These are phyloP conservation scores for Tyria jacobaeae DNA, from an alignment of 2,888 invertebrate genomes.

Conservation along the genomic window DNA sequence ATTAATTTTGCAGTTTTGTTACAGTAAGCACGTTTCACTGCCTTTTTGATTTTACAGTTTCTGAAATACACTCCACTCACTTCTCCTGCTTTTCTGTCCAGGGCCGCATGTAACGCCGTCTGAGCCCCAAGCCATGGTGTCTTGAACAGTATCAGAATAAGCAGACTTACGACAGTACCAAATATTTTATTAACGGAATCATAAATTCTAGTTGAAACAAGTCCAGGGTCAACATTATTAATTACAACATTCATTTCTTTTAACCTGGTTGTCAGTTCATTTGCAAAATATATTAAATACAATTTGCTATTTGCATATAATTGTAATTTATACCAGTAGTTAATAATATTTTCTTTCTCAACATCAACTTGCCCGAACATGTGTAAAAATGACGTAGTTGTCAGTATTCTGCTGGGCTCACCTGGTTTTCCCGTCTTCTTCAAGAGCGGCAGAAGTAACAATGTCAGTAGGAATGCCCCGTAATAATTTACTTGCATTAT, in stretches of 20 bases:
- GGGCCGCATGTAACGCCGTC: slow-evolving; percentile 89
- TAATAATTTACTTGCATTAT: slow-evolving; percentile 87
- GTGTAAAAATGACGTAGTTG: slow-evolving; percentile 84
- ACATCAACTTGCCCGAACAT: slow-evolving; percentile 88
- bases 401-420: slow-evolving; percentile 12
- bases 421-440: background rate
- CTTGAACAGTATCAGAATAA: slow-evolving; percentile 86
- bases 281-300: slow-evolving; percentile 89
- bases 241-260: slow-evolving; percentile 88
- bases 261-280: slow-evolving; percentile 89
- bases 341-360: slow-evolving; percentile 87
- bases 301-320: slow-evolving; percentile 88
- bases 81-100: slow-evolving; percentile 88
- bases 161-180: slow-evolving; percentile 76
- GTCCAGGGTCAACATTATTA: slow-evolving; percentile 94
- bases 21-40: slow-evolving; percentile 86
- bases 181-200: slow-evolving; percentile 71
- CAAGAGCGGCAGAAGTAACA: slow-evolving; percentile 5
- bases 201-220: slow-evolving; percentile 91
- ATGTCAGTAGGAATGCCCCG: slow-evolving; percentile 85
- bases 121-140: slow-evolving; percentile 91
- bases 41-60: slow-evolving; percentile 88
- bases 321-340: slow-evolving; percentile 71
- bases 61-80: slow-evolving; percentile 90
- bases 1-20: slow-evolving; percentile 89